A percentile compares a stretch with the other conserved stretches of the same genome.
Conservation (phyloP, 2,888 invertebrate species). For the Lingula anatina region DNA sequence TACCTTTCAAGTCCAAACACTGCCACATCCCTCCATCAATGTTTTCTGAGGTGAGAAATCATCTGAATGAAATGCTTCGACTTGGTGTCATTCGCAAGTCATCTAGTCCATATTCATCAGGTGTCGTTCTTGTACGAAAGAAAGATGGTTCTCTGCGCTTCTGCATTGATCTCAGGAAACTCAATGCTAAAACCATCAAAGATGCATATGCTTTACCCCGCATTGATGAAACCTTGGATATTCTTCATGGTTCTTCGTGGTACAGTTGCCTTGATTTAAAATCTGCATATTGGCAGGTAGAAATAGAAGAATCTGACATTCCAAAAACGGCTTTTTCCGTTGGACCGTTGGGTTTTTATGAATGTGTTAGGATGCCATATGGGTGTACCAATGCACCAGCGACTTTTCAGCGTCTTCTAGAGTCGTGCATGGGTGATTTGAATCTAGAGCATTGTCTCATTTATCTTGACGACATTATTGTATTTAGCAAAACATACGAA, state of each 20-base stretch:
- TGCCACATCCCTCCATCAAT: conserved; percentile 1
- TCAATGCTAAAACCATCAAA: neutral
- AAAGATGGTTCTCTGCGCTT: neutral
- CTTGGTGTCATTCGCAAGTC: neutral
- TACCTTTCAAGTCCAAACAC: neutral
- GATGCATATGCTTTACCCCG: conserved; percentile 1
- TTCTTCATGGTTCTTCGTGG: conserved; percentile 5
- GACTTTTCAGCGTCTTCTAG: conserved; percentile 13
- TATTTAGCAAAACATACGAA: neutral
- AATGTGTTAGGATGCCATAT: conserved; percentile 12
- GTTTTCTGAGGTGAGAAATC: neutral
- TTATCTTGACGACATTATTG: too few species aligned
- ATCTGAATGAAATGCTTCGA: conserved; percentile 2
- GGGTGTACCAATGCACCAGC: conserved; percentile 10
- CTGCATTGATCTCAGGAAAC: conserved; percentile 1
- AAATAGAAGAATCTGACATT: conserved; percentile 9
- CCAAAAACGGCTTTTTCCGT: conserved; percentile 12
- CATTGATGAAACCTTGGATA: too few species aligned
- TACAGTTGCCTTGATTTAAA: conserved; percentile 8
- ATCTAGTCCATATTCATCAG: neutral
- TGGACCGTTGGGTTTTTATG: conserved; percentile 10
- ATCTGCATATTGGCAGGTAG: conserved; percentile 9
- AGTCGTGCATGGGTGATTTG: conserved; percentile 5
- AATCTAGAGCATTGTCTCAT: conserved; percentile 1
- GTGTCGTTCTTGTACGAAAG: conserved; percentile 1